A percentile compares a stretch with the other conserved stretches of the same genome.
Conservation (phyloP, 2,113 vertebrate genomes). For the Stictonetta naevosa region DNA sequence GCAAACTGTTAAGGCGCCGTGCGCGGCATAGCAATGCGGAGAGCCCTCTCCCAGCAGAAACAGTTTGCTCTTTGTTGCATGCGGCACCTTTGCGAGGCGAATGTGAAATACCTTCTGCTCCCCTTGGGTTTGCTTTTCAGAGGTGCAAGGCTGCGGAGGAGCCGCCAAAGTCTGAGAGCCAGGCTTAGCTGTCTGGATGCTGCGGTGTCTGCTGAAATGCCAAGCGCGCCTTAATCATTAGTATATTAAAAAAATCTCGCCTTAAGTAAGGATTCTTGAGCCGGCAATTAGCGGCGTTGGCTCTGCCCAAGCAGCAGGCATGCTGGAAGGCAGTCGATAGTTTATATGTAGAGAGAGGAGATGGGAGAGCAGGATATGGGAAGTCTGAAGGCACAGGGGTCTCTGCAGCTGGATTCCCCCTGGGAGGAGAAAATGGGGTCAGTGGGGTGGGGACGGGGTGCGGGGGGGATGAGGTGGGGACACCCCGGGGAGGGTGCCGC, state of each 20-base stretch:
- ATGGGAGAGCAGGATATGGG: slow-evolving; percentile 13
- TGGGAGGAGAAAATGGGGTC: neutral
- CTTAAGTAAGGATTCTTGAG: slow-evolving; percentile 30
- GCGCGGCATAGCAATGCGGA: neutral
- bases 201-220: slow-evolving; percentile 1
- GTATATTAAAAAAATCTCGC: neutral
- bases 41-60: neutral
- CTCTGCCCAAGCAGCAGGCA: neutral
- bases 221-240: neutral
- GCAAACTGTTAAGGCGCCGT: fast-evolving
- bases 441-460: neutral
- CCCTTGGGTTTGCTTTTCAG: neutral
- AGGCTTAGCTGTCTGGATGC: neutral
- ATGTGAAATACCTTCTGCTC: neutral
- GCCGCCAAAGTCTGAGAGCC: neutral
- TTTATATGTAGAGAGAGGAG: neutral
- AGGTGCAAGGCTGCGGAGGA: slow-evolving; percentile 1
- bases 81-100: neutral
- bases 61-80: neutral
- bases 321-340: neutral
- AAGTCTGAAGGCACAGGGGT: neutral
- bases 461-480: neutral
- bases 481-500: neutral
- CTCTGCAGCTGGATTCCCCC: neutral
- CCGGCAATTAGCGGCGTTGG: neutral